Conservation (phyloP, 2,888 invertebrate species). For the Luperina nickerlii region DNA sequence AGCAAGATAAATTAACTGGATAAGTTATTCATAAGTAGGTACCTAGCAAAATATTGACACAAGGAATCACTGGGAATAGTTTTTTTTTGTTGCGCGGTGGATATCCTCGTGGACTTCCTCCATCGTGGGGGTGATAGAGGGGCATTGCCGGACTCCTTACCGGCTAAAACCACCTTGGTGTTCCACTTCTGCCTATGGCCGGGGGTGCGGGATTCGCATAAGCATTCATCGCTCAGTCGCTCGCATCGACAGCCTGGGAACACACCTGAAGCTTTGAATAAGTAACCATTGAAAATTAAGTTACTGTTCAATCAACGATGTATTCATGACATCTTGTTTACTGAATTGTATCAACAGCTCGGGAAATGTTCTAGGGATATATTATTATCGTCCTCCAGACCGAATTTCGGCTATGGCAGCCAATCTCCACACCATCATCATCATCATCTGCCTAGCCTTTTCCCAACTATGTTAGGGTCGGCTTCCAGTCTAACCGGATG, state of each 20-base stretch:
- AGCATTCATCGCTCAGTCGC: no score
- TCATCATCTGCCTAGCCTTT: no score
- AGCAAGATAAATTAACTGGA: conserved; percentile 45
- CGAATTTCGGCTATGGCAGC: neutral
- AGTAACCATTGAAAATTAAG: conserved; percentile 26
- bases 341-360: neutral
- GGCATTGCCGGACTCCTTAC: no score
- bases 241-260: neutral
- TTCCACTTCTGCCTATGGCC: no score
- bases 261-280: conserved; percentile 15
- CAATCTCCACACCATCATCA: neutral
- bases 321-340: conserved; percentile 20
- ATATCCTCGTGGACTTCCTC: no score
- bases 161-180: no score
- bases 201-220: no score
- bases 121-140: no score
- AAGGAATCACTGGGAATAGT: conserved; percentile 12
- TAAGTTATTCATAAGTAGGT: conserved; percentile 30
- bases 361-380: neutral
- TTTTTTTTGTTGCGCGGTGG: no score
- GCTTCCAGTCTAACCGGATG: no score
- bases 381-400: neutral
- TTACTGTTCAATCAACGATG: conserved; percentile 16
- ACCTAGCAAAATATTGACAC: conserved; percentile 17
- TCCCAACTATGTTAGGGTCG: no score